A percentile compares a stretch with the other conserved stretches of the same genome.
Conservation (phyloP, 2,888 invertebrate genomes). For the Drosophila bunnanda region DNA sequence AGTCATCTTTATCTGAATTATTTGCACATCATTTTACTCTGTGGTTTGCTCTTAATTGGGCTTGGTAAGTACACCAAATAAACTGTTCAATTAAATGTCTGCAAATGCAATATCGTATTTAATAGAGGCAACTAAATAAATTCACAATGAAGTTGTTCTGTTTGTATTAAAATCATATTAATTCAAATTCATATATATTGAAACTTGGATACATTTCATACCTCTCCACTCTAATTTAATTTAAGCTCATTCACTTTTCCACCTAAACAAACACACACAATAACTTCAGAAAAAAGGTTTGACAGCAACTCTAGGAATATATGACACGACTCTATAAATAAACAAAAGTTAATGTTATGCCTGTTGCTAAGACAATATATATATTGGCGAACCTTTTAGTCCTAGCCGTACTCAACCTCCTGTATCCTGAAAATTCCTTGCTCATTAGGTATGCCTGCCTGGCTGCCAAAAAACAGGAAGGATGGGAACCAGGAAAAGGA, state of each 20-base stretch:
- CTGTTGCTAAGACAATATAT: conserved; percentile 57
- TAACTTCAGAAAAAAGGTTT: conserved; percentile 17
- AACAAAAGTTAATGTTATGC: conserved; percentile 52
- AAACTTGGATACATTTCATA: too few species aligned
- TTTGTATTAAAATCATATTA: not conserved
- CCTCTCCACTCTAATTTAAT: not conserved
- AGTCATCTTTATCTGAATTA: conserved; percentile 2
- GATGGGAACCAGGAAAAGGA: conserved; percentile 8
- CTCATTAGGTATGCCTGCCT: conserved; percentile 61
- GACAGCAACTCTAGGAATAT: not conserved
- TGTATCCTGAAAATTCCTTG: conserved; percentile 22
- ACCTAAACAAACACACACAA: not conserved
- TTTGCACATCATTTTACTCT: conserved; percentile 7
- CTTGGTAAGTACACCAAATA: too few species aligned
- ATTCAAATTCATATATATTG: not conserved
- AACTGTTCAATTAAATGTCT: not conserved
- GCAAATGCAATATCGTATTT: not conserved
- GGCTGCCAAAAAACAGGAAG: conserved; percentile 4
- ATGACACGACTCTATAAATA: conserved; percentile 39
- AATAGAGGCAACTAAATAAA: not conserved
- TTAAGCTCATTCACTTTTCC: not conserved
- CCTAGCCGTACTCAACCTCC: not conserved
- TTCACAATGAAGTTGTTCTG: too few species aligned
- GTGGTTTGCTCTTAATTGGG: not conserved
- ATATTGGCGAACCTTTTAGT: conserved; percentile 25